Evolutionary conservation across 1,140 invertebrate species (phyloP).

Genomic region (Leptopilina clavipes): DNA sequence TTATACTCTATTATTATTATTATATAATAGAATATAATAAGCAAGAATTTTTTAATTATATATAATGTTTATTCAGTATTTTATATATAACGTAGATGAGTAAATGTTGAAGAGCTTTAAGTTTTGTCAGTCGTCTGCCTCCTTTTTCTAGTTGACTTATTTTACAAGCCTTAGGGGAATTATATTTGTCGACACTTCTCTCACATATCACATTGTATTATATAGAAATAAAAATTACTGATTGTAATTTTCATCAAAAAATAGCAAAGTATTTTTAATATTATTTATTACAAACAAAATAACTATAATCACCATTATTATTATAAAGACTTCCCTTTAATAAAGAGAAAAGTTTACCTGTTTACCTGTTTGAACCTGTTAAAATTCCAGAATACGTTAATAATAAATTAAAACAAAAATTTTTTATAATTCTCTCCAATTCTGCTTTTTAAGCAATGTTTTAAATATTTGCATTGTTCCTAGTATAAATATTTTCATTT

Average conservation of each 20-base stretch:
- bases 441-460: too few relatives aligned
- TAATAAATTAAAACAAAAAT: too few relatives aligned
- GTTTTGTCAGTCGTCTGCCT: constrained; percentile 5
- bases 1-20: neutral
- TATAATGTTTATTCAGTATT: neutral
- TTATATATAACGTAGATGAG: neutral
- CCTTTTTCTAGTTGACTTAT: constrained; percentile 9
- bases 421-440: too few relatives aligned
- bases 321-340: too few relatives aligned
- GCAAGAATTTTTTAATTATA: neutral
- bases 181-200: constrained; percentile 5
- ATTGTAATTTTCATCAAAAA: neutral
- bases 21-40: neutral
- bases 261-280: neutral
- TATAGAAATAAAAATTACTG: neutral
- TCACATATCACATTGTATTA: neutral
- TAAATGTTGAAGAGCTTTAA: neutral
- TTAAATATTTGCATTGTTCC: too few relatives aligned
- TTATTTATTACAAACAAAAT: too few relatives aligned
- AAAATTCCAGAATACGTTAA: too few relatives aligned
- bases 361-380: too few relatives aligned
- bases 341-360: too few relatives aligned
- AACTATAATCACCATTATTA: too few relatives aligned
- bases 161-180: constrained; percentile 19
- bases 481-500: too few relatives aligned